A percentile compares a stretch with the other conserved stretches of the same genome.
Conservation (phyloP, 2,113 vertebrate genomes). For the Oenanthe oenanthe region DNA sequence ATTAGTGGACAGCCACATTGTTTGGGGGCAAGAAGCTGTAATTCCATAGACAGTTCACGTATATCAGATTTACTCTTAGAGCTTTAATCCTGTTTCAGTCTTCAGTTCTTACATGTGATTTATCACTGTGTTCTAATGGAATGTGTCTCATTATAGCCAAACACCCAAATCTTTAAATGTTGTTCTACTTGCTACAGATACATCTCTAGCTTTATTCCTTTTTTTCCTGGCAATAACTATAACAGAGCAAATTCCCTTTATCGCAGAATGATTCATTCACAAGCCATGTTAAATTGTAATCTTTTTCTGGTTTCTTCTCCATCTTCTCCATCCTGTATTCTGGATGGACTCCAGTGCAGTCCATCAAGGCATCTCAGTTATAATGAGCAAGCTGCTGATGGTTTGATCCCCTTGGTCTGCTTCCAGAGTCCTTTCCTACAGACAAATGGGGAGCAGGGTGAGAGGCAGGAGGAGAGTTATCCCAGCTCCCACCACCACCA, state of each 20-base stretch:
- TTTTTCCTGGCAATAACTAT: not conserved
- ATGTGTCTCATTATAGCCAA: not conserved
- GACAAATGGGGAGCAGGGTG: not conserved
- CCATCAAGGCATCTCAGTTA: conserved; percentile 59
- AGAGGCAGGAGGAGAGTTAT: not conserved
- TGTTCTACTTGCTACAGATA: not conserved
- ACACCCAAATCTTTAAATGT: not conserved
- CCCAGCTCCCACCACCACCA: not conserved
- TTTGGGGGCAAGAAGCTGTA: not conserved
- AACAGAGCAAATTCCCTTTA: not conserved
- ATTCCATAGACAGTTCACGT: not conserved
- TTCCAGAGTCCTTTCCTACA: not conserved
- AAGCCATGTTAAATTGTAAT: not conserved
- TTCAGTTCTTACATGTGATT: not conserved
- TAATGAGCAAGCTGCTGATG: conserved; percentile 57
- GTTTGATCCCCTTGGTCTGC: not conserved
- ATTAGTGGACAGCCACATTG: not conserved
- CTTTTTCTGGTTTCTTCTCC: not conserved
- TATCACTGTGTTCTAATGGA: not conserved
- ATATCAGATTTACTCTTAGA: not conserved
- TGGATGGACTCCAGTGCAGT: conserved; percentile 30
- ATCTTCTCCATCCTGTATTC: conserved; percentile 20
- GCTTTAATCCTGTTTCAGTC: not conserved
- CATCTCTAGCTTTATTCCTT: not conserved
- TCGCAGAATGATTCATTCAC: not conserved